These are phyloP conservation scores for Sthenelais limicola DNA, from an alignment of 2,888 invertebrate species.

Conservation along the genomic window DNA sequence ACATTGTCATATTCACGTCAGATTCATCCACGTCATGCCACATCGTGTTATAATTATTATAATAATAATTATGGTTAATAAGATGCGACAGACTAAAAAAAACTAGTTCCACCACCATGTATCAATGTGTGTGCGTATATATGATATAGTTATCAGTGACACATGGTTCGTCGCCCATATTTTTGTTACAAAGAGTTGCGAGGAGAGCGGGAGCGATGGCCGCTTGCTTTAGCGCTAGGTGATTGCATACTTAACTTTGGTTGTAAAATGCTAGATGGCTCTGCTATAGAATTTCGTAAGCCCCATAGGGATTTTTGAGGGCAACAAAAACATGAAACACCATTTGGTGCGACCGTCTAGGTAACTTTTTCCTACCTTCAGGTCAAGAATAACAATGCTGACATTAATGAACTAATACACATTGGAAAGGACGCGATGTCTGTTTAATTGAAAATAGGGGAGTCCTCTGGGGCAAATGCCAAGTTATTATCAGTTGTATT, in stretches of 20 bases:
- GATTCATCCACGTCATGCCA: conserved; percentile 13
- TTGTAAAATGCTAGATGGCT: conserved; percentile 14
- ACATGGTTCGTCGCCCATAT: conserved; percentile 4
- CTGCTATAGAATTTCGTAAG: conserved; percentile 28
- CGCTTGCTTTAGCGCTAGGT: conserved; percentile 25
- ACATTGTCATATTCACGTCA: conserved; percentile 17
- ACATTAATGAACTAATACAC: no score
- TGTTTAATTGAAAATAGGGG: no score
- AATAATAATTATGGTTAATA: neutral
- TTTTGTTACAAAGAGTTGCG: conserved; percentile 16
- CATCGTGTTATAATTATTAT: no score
- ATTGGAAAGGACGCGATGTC: no score
- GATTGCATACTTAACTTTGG: conserved; percentile 35
- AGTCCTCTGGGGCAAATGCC: no score
- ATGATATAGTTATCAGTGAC: conserved; percentile 11
- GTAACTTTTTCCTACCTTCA: no score
- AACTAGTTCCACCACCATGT: conserved; percentile 1
- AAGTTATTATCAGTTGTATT: no score
- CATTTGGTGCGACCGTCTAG: neutral
- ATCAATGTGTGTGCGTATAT: conserved; percentile 14
- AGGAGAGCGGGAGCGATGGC: neutral
- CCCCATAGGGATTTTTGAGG: conserved; percentile 16
- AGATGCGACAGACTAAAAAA: conserved; percentile 7
- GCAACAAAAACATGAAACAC: conserved; percentile 10
- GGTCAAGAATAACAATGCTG: no score